Evolutionary conservation across 2,888 invertebrate species (phyloP).

Genomic region (Melipona beecheii): DNA sequence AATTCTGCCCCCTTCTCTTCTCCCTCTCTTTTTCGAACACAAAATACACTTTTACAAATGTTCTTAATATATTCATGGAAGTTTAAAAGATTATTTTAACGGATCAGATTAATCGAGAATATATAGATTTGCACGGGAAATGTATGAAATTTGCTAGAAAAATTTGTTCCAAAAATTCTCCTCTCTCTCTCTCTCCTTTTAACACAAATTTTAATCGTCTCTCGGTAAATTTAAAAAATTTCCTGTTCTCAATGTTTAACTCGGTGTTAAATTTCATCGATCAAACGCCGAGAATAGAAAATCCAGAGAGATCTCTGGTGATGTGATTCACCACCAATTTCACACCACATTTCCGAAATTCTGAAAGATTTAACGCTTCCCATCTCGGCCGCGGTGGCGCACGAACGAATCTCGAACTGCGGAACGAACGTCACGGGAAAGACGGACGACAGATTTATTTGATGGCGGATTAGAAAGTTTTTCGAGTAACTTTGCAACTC

Average conservation of each 20-base stretch:
- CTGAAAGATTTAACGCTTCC: not conserved
- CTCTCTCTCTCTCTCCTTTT: not conserved
- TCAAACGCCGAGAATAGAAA: too few relatives aligned
- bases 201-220: not conserved
- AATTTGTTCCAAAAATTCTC: not conserved
- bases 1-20: not conserved
- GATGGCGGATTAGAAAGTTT: slow-evolving; percentile 33
- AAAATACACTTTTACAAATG: not conserved
- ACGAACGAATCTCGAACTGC: not conserved
- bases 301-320: too few relatives aligned
- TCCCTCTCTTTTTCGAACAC: not conserved
- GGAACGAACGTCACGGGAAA: slow-evolving; percentile 26
- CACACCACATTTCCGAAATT: not conserved
- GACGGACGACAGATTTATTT: slow-evolving; percentile 37
- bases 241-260: not conserved
- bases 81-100: not conserved
- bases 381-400: not conserved
- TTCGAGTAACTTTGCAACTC: slow-evolving; percentile 76
- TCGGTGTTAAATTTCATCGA: too few relatives aligned
- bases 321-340: not conserved
- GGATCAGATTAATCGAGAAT: not conserved
- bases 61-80: not conserved
- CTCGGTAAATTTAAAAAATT: not conserved
- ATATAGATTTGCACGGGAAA: not conserved
- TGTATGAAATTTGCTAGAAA: not conserved